Conservation (phyloP, 2,888 invertebrate species). For the Endomychus coccineus region DNA sequence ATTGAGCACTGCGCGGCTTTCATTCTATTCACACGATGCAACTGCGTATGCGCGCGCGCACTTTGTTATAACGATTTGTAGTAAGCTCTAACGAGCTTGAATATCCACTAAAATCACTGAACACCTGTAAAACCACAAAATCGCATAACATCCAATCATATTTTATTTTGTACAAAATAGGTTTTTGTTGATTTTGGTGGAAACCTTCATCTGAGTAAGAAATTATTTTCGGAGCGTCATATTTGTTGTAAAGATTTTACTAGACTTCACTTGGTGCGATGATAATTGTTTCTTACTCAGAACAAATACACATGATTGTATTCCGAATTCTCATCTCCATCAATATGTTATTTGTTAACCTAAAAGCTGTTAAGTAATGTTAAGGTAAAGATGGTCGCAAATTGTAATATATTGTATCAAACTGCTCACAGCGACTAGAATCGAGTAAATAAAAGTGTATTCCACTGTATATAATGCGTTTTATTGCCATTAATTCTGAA, state of each 20-base stretch:
- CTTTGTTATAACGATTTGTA: no score
- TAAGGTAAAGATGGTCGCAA: constrained; percentile 44
- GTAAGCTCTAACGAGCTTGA: no score
- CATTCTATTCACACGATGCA: no score
- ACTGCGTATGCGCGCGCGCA: no score
- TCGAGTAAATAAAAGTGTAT: constrained; percentile 42
- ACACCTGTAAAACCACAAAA: no score
- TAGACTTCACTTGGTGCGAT: background rate
- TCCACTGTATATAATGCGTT: constrained; percentile 40
- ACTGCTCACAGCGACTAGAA: constrained; percentile 44
- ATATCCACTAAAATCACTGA: no score
- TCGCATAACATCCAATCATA: no score
- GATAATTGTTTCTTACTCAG: background rate
- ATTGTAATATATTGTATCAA: constrained; percentile 46
- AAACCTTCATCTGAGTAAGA: no score
- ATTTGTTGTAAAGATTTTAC: background rate
- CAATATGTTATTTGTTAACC: constrained; percentile 47
- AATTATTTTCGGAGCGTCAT: background rate
- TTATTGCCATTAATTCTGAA: no score
- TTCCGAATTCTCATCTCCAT: constrained; percentile 44
- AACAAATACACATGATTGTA: constrained; percentile 38
- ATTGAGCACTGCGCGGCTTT: no score
- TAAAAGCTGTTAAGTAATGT: constrained; percentile 47
- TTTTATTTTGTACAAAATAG: no score
- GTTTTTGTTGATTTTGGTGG: no score